Evolutionary conservation across 2,888 invertebrate genomes (phyloP), one percentile per base, ranked within the genome.

Genomic region (Mamestra brassicae): DNA sequence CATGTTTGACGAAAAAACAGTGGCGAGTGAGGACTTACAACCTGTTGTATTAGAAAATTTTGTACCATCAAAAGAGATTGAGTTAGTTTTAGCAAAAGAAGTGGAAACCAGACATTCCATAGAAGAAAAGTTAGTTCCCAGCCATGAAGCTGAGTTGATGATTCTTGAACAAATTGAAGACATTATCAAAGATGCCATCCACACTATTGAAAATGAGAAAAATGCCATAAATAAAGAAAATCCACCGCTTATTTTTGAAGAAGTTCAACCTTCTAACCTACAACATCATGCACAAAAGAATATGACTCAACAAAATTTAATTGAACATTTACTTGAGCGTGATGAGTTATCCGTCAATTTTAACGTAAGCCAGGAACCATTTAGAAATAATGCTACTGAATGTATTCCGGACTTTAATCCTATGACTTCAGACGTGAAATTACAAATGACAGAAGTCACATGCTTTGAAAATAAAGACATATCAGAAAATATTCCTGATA

Each of bases 121-220:
- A 42, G 38, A 7, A 36, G 38, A 26, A 42, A 72, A 58, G 13
- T 15, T 64, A 7, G 38, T 45, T 38, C 5, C 38, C 1, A 47
- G 34, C 13, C n/a, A 58, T 42, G 72, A 73, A 47, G 13, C n/a
- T 47, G 47, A 66, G 50, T 54, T 72, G 15, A 63, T 64, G 54
- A n/a, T 73, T 0, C 42, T 67, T 26, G 63, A 67, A 63, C 66
- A 79, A 78, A 73, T 79, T 55, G 73, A 78, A n/a, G 54, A 73
- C 0, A 78, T 73, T 54, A 67, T 78, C 26, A 47, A 63, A 54
- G 66, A 78, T 34, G 73, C 78, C 4, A 54, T 67, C 3, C 50
- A 67, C 11, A 60, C 38, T 6, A 5, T 67, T 26, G 63, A 64
- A 78, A 47, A 63, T 38, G 54, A 54, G 13, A 63, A n/a, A 42